Base-by-base conservation (phyloP, 1,140 invertebrate species). In the Megathymus violae region DNA sequence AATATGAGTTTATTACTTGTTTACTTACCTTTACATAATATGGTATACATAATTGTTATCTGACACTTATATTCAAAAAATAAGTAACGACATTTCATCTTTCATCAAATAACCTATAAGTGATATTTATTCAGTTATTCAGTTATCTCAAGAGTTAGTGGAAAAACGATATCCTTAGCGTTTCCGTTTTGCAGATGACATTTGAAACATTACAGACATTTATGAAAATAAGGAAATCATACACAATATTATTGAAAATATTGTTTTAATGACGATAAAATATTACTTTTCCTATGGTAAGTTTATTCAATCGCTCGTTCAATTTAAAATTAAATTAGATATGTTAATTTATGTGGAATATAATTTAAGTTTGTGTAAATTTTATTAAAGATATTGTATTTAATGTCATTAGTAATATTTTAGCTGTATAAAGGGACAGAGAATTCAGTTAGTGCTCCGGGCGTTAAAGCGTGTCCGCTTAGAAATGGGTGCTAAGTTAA, bases 401-500 rank as follows among this genome's bases (percentile, higher is more conserved):
- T 56, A 73, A 67, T 68, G 65, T 36, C 66, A 56, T 64, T 68
- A 44, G 13, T 14, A 17, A 31, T 17, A 38, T 51, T 51, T 16
- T 15, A 15, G 9, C 48, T 51, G 47, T 34, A 41, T 54, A 54
- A 36, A 52, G 40, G 14, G 19, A 41, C 38, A 10, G 51, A 14
- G 22, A 58, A 58, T 75, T 51, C 44, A 73, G 56, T 63, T 68
- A 68, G 43, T 17, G 54, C 62, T 60, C 38, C 58, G 64, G 69
- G 69, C 74, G 74, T 64, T 78, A 70, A 68, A 78, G 73, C 75
- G 76, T 76, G 79, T 80, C 75, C 79, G 76, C 54, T 78, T 62
- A 69, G 72, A 69, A 80, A 79, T 76, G 78, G 74, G 71, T 65
- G 69, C 71, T 71, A 72, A 81, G 79, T 79, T 73, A 80, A 82